Evolutionary conservation across 1,140 invertebrate species (phyloP), one percentile per base, ranked within the genome.

Genomic region (Carposina sasakii): DNA sequence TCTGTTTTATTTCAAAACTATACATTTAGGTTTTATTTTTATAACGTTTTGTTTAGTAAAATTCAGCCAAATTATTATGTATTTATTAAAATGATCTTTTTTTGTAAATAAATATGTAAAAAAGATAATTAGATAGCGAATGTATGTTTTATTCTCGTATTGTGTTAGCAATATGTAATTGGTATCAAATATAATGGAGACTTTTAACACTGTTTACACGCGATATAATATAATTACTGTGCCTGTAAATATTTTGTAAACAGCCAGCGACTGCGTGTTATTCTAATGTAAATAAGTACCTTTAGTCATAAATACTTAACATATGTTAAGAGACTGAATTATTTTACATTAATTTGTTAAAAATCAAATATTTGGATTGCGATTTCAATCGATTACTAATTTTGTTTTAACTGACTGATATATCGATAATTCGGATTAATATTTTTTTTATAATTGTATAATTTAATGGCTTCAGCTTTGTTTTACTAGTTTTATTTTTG

Each of bases 321-420:
- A 45, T 81, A 78, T 76, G 68, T 74, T 79, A 75, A 81, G 60
- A 71, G 78, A 82, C 78, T 82, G 78, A 82, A 78, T 79, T 75
- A 63, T 68, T 76, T 74, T 72, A 56, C 45, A 71, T 70, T 67
- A 63, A 44, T 53, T 69, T 63, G 57, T 54, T 51, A 53, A 37
- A 47, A 48, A 51, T 55, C 44, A n/a, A n/a, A n/a, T n/a, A 52
- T 59, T 64, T 48, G 36, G 56, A 55, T 45, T 67, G 60, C 60
- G 55, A 59, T 39, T 13, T 52, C 8, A 8, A n/a, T n/a, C n/a
- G n/a, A n/a, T n/a, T n/a, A 52, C 51, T 65, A 54, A 52, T 49
- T 40, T 71, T n/a, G n/a, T n/a, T n/a, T 69, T 73, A 69, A 76
- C 63, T 53, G 73, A 73, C 73, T 76, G 76, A 79, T 65, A 20